A percentile compares a stretch with the other conserved stretches of the same genome.
These are phyloP conservation scores for Cepaea nemoralis DNA, from an alignment of 1,140 invertebrate species.

Conservation along the genomic window DNA sequence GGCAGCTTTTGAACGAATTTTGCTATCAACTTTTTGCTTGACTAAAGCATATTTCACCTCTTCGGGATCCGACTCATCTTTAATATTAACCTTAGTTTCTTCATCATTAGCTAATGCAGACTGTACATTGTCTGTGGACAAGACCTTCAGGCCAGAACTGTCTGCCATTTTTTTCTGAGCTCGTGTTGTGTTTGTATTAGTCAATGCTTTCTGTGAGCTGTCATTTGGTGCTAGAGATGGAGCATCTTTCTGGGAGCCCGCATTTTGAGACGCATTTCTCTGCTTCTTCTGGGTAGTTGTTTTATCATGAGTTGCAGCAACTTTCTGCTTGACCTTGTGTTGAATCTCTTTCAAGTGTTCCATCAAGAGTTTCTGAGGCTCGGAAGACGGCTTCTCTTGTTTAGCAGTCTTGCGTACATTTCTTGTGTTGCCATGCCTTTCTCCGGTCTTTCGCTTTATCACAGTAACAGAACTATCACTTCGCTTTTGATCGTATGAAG, in stretches of 20 bases:
- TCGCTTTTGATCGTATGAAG: neutral
- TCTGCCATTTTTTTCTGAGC: neutral
- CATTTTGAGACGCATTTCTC: neutral
- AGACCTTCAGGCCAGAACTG: neutral
- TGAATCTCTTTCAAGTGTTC: conserved; percentile 35
- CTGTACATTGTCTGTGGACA: neutral
- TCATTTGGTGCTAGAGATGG: neutral
- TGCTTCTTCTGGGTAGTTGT: neutral
- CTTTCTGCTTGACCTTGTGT: conserved; percentile 33
- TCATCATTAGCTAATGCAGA: conserved; percentile 8
- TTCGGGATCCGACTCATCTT: neutral
- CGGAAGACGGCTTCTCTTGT: conserved; percentile 21
- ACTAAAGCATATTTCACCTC: conserved; percentile 6
- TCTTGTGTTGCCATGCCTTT: neutral
- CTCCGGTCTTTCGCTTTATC: conserved; percentile 1
- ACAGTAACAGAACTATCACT: neutral
- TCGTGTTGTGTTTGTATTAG: neutral
- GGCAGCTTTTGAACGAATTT: neutral
- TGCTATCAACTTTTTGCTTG: neutral
- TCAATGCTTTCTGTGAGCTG: neutral
- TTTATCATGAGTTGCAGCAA: neutral
- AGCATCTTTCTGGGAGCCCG: neutral
- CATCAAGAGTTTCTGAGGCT: conserved; percentile 34
- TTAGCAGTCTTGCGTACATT: neutral
- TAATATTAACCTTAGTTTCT: neutral